Percentiles rank a stretch among this genome's conserved stretches.
phyloP scores from a whole-genome alignment of 1,140 invertebrate genomes.

The Cyclina sinensis region DNA sequence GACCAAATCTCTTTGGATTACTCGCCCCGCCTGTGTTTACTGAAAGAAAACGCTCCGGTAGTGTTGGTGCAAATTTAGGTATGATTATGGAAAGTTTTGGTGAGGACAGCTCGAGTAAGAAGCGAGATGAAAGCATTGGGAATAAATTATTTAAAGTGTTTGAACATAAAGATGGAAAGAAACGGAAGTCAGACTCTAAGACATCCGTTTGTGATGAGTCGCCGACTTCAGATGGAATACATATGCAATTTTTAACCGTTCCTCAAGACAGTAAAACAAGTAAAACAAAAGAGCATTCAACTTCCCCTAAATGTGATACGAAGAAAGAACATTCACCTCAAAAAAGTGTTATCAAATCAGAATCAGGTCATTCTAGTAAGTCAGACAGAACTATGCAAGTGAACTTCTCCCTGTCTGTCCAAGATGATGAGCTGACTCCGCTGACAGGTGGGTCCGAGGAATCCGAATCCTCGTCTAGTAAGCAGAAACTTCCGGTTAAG shows the following conservation, averaged over 20 bases:
- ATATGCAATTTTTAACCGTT: constrained; percentile 66
- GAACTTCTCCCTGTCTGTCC: background rate
- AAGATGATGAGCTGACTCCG: constrained; percentile 12
- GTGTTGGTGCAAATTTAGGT: constrained; percentile 81
- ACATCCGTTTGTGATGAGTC: constrained; percentile 68
- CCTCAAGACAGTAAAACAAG: constrained; percentile 27
- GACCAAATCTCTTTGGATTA: constrained; percentile 83
- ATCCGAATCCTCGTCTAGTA: background rate
- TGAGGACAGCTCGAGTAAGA: constrained; percentile 25
- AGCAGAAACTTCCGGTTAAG: background rate
- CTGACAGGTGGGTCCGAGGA: background rate
- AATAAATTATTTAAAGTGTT: constrained; percentile 66
- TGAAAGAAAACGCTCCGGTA: constrained; percentile 82
- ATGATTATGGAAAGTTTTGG: constrained; percentile 59
- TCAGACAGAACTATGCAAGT: constrained; percentile 48
- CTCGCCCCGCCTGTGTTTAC: constrained; percentile 76
- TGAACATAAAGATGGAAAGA: constrained; percentile 66
- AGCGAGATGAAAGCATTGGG: constrained; percentile 7
- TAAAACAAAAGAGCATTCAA: constrained; percentile 54
- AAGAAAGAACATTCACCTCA: constrained; percentile 16
- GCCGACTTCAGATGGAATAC: constrained; percentile 35
- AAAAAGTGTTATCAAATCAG: constrained; percentile 44
- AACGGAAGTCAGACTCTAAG: constrained; percentile 64
- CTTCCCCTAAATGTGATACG: constrained; percentile 33
- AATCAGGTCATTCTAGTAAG: constrained; percentile 8